Evolutionary conservation across 1,140 invertebrate species (phyloP), one percentile per base, ranked within the genome.

Genomic region (Drosophila pectinifera): DNA sequence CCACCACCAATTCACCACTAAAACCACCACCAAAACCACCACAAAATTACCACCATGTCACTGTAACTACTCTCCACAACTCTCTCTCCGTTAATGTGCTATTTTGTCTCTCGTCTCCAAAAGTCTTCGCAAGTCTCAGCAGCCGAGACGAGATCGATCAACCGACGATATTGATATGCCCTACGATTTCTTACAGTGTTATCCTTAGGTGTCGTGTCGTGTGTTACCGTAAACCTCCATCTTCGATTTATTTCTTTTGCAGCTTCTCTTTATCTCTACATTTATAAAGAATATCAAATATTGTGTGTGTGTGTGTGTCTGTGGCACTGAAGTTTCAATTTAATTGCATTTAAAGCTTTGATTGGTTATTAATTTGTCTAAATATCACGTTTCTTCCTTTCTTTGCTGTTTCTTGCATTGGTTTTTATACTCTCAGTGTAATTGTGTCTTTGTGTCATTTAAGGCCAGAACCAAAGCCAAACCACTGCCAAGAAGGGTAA

Each of bases 121-220:
- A 80, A 64, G 61, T 73, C 41, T 69, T 24, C 51, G 45, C 59
- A 53, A 69, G 57, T 74, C 77, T 61, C 62, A 38, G 54, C 41
- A 73, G 41, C 26, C 57, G 46, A 78, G 53, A 56, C 58, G 51
- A 61, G 46, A 73, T 65, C 62, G 46, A 78, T 65, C 62, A 42
- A 61, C 46, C 65, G 55, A 58, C 68, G 53, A 86, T 77, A 51
- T 82, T 72, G 53, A 86, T 77, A 51, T 82, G 68, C 70, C 79
- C 59, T 51, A 57, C 54, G 76, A 88, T 89, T 88, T 76, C 73
- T 89, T 80, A 89, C 84, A 86, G 83, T 86, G 84, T 86, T 55
- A 45, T 70, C 45, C 63, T 75, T 86, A 89, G 83, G 83, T 86
- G 74, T 77, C 61, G 83, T 86, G 53, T 61, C 43, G 80, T 81